These are phyloP conservation scores for Sesia apiformis DNA, from an alignment of 2,888 invertebrate species.

Conservation along the genomic window DNA sequence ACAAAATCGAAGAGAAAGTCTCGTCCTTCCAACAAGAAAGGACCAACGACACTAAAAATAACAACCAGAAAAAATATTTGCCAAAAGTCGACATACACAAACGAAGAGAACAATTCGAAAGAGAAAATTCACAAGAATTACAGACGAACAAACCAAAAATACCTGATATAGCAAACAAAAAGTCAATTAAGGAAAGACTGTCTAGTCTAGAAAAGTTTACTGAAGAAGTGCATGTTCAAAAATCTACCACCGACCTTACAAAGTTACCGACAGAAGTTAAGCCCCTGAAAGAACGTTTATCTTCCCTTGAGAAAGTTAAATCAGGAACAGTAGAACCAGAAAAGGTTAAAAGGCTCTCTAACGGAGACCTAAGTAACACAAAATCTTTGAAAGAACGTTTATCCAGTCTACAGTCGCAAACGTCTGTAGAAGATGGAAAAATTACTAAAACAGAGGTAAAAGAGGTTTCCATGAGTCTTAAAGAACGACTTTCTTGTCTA, in stretches of 20 bases:
- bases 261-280: constrained; percentile 76
- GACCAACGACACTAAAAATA: constrained; percentile 55
- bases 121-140: constrained; percentile 73
- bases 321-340: constrained; percentile 53
- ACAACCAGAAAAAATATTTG: constrained; percentile 72
- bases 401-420: constrained; percentile 60
- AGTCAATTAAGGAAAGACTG: constrained; percentile 82
- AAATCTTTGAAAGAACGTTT: constrained; percentile 66
- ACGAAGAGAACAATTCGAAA: constrained; percentile 88
- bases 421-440: constrained; percentile 56
- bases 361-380: constrained; percentile 55
- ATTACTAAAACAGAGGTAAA: constrained; percentile 53
- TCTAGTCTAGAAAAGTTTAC: constrained; percentile 80
- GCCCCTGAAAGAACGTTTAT: constrained; percentile 77
- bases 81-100: constrained; percentile 89
- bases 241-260: constrained; percentile 58
- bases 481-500: constrained; percentile 67
- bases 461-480: constrained; percentile 67
- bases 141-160: constrained; percentile 67
- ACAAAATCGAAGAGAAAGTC: constrained; percentile 78
- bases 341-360: constrained; percentile 58
- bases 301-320: constrained; percentile 76
- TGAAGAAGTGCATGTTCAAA: constrained; percentile 66
- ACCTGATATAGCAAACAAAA: constrained; percentile 78
- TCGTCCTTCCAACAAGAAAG: constrained; percentile 74